A percentile compares a stretch with the other conserved stretches of the same genome.
phyloP scores from a whole-genome alignment of 1,140 invertebrate species.

The Drosophila parvula region DNA sequence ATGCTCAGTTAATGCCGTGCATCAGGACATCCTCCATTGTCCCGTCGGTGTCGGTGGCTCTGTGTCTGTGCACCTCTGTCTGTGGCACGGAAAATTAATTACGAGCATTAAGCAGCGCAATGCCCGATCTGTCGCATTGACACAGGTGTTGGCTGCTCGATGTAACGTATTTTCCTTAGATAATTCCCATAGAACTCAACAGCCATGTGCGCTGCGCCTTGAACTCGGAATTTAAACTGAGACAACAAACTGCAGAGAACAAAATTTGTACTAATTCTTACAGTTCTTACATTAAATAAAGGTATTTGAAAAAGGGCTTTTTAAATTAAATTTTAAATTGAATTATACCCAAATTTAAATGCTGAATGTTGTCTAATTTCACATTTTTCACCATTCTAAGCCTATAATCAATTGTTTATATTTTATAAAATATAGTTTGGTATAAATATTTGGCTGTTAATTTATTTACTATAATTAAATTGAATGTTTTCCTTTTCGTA shows the following conservation, averaged over 20 bases:
- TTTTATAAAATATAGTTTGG: background rate
- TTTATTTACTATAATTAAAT: background rate
- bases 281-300: background rate
- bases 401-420: background rate
- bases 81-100: conserved; percentile 61
- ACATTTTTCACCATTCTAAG: background rate
- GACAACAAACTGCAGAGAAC: background rate
- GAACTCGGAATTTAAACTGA: conserved; percentile 22
- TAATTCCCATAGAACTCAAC: conserved; percentile 52
- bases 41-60: conserved; percentile 5
- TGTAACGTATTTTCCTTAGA: conserved; percentile 59
- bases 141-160: conserved; percentile 49
- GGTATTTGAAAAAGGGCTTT: background rate
- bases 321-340: too few relatives aligned
- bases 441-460: background rate
- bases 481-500: background rate
- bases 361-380: background rate
- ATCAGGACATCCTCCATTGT: conserved; percentile 52
- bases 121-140: conserved; percentile 35
- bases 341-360: too few relatives aligned
- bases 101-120: conserved; percentile 53
- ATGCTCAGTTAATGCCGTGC: conserved; percentile 65
- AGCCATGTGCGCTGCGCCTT: conserved; percentile 47
- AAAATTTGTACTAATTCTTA: background rate
- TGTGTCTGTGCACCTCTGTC: conserved; percentile 33